Base-by-base conservation (phyloP, 2,113 vertebrate genomes). In the Nycticryphes semicollaris region DNA sequence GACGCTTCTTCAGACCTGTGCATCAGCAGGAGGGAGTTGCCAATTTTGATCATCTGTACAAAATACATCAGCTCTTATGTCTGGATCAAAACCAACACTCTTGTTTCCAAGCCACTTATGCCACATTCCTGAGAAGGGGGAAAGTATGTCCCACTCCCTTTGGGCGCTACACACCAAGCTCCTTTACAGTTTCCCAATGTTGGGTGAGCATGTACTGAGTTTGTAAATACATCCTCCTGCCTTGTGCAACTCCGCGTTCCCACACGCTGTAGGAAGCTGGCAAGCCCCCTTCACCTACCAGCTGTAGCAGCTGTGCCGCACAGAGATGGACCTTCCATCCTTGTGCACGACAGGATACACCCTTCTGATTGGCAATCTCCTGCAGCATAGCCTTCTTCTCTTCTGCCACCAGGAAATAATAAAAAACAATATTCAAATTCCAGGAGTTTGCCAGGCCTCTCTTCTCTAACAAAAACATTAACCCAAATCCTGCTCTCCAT, bases 311-410 rank as follows among this genome's bases (percentile, higher is more conserved):
- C 95, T 99, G 99, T 21, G 99, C 99, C 1, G 99, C 99, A 94
- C 99, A 99, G 85, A 99, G 98, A 97, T 99, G 99, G 54, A 99
- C 99, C 93, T 99, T 99, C 99, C 99, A 99, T 76, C 99, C 99
- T 96, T 99, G 99, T 17, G 99, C 99, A 84, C 99, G 98, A 91
- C 99, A 99, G 18, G 99, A 99, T 21, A 99, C 99, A 8, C 99
- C 99, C 96, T 99, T 99, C 98, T 99, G 99, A 91, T 98, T 99
- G 94, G 99, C 99, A 97, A 99, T 99, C 74, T 99, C 99, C 93
- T 99, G 99, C 18, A 99, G 97, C 87, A 98, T 99, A 87, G 99
- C 98, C 97, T 99, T 99, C 97, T 99, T 99, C 97, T 99, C 99
- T 93, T 99, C 99, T 99, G 97, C 45, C 96, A 91, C 14, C 82